These are phyloP conservation scores for Hartigia nigra DNA, from an alignment of 2,888 invertebrate genomes.

Conservation along the genomic window DNA sequence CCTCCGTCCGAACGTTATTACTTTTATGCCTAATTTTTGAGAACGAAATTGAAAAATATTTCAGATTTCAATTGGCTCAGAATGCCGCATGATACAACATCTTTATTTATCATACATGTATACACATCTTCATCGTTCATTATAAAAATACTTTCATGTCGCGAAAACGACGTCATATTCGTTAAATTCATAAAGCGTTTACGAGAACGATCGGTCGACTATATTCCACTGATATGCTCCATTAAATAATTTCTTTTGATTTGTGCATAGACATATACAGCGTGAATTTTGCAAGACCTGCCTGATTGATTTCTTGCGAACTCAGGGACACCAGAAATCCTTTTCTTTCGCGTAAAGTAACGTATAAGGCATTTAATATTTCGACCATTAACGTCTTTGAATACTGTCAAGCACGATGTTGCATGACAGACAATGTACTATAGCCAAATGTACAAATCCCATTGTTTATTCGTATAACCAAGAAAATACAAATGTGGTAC, in stretches of 20 bases:
- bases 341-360: neutral
- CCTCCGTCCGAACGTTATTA: neutral
- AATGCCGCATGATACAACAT: neutral
- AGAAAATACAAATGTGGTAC: neutral
- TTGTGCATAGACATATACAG: neutral
- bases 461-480: neutral
- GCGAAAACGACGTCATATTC: neutral
- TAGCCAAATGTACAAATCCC: neutral
- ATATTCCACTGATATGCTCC: neutral
- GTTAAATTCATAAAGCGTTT: neutral
- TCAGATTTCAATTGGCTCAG: neutral
- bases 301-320: neutral
- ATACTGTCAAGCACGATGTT: neutral
- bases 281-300: neutral
- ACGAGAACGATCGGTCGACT: neutral
- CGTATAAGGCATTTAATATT: neutral
- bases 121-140: neutral
- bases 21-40: neutral
- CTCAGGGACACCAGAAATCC: neutral
- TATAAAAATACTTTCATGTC: neutral
- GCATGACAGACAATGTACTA: neutral
- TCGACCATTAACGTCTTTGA: neutral
- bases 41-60: neutral
- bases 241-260: neutral
- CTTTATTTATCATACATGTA: neutral